Evolutionary conservation across 2,113 vertebrate species (phyloP).

Genomic region (Sprattus sprattus): DNA sequence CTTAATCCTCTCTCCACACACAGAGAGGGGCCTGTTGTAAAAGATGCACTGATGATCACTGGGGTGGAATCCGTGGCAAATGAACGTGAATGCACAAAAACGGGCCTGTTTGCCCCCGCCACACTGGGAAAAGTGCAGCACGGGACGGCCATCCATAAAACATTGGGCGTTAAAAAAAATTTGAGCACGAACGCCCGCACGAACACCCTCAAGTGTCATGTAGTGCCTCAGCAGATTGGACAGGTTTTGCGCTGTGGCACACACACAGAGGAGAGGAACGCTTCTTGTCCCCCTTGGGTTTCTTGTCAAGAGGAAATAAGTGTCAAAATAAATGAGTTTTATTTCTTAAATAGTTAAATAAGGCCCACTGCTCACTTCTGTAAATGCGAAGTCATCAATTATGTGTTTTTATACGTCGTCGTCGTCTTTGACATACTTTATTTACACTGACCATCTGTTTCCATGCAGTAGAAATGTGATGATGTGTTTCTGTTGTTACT

Average conservation of each 20-base stretch:
- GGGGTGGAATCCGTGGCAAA: conserved; percentile 63
- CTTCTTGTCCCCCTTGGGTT: neutral
- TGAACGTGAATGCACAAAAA: conserved; percentile 66
- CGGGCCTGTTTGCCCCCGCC: conserved; percentile 56
- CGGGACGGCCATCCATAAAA: conserved; percentile 66
- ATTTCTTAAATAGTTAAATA: neutral
- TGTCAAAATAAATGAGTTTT: neutral
- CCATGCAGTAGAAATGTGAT: neutral
- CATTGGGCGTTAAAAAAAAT: conserved; percentile 54
- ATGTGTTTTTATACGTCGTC: neutral
- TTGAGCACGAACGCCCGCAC: conserved; percentile 49
- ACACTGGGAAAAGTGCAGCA: conserved; percentile 57
- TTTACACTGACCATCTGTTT: neutral
- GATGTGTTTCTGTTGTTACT: neutral
- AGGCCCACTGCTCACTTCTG: neutral
- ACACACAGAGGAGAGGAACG: neutral
- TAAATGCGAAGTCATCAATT: neutral
- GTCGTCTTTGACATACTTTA: neutral
- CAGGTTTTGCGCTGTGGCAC: neutral
- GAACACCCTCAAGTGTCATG: conserved; percentile 48
- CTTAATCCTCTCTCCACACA: conserved; percentile 16
- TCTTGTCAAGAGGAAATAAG: neutral
- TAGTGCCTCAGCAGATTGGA: conserved; percentile 21
- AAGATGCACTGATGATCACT: conserved; percentile 54
- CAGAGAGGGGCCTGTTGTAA: conserved; percentile 47